These are phyloP conservation scores for Papilio glaucus DNA, from an alignment of 1,140 invertebrate genomes.

Conservation along the genomic window DNA sequence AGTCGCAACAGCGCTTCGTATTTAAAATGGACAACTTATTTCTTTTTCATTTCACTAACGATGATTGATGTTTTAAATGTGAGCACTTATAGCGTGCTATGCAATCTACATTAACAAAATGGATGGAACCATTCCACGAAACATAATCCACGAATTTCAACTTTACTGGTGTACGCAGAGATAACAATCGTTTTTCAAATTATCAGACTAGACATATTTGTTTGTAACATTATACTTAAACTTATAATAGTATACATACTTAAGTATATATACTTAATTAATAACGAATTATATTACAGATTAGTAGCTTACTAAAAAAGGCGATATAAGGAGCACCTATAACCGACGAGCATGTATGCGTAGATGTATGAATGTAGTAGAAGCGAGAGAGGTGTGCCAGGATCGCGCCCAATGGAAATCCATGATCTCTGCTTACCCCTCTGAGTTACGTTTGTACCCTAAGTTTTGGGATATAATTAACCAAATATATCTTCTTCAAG, in stretches of 20 bases:
- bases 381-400: too few species aligned
- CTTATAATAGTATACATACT: too few species aligned
- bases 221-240: too few species aligned
- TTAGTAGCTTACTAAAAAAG: too few species aligned
- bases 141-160: not conserved
- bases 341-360: too few species aligned
- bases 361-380: too few species aligned
- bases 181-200: not conserved
- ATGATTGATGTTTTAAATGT: constrained; percentile 17
- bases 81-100: constrained; percentile 1
- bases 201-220: too few species aligned
- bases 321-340: too few species aligned
- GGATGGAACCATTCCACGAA: not conserved
- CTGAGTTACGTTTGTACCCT: not conserved
- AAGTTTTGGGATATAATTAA: not conserved
- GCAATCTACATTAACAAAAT: not conserved
- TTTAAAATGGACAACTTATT: constrained; percentile 1
- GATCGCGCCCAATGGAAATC: too few species aligned
- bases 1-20: not conserved
- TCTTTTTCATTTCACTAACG: constrained; percentile 13
- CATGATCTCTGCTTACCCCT: too few species aligned
- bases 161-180: not conserved
- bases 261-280: too few species aligned
- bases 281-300: too few species aligned
- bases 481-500: not conserved